Evolutionary conservation across 2,797 vertebrate species (phyloP), one percentile per base, ranked within the genome.

Genomic region (Darevskia mixta): DNA sequence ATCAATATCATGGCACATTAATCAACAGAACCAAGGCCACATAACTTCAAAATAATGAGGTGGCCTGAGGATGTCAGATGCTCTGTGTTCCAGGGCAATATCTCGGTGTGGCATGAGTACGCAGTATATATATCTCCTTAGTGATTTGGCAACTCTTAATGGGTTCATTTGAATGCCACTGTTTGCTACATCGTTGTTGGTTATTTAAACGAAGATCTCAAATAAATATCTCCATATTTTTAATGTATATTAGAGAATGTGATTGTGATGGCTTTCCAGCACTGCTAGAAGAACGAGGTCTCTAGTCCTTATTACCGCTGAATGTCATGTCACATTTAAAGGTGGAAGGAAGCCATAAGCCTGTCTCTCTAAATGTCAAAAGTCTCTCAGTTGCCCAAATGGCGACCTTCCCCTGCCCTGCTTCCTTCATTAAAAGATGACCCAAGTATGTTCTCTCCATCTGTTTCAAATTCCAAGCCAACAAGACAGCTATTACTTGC

Each of bases 191-290:
- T 27, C 8, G 7, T 73, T 45, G 27, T 86, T 86, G 58, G 75
- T 66, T 86, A 86, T 72, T 55, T 58, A 32, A 80, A 25, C 23
- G 71, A 80, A 25, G 32, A 49, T 23, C 25, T 86, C 78, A 80
- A 86, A 86, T 86, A 61, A 72, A 86, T 72, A 32, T 20, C 35
- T 75, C 55, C 55, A 76, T 64, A 45, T 58, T 72, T 80, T 66
- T 45, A 41, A 72, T 23, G 32, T 23, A 73, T 17, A 45, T 69
- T 69, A 45, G 29, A n/a, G 2, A 79, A 69, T 20, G 67, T 72
- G 77, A 11, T 35, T 55, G 2, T 86, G 78, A 86, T 79, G 32
- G 61, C 58, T 35, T n/a, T 77, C 75, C 25, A 27, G 58, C 41
- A 49, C 27, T 49, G 11, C 61, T 18, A 79, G 18, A n/a, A n/a